Evolutionary conservation across 2,888 invertebrate genomes (phyloP), one percentile per base, ranked within the genome.

Genomic region (Sphaeridia pumilis): DNA sequence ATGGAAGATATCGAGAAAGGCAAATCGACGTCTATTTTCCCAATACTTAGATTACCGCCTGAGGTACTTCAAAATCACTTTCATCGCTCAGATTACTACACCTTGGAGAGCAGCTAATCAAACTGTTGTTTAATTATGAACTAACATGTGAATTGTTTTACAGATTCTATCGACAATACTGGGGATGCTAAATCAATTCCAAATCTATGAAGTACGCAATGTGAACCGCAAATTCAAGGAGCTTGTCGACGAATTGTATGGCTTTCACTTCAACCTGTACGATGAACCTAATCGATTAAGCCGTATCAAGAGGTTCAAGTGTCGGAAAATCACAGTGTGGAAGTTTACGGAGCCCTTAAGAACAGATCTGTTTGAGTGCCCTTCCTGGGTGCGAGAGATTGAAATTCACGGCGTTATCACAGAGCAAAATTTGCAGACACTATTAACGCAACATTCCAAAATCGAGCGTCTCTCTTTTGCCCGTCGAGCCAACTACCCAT

Each of bases 401-500:
- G 57, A 59, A 49, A 51, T 62, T 22, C 56, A 58, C 24, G 62
- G 62, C 2, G 58, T 60, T 17, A 58, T 58, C 2, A 52, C 58
- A 14, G 54, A 57, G 26, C 52, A 54, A 38, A 62, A 60, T 49
- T 46, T 62, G n/a, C 54, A 57, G 35, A 56, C 53, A 28, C 35
- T 62, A 7, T 59, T 62, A 25, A 45, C 56, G 2, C 53, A 55
- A 5, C 35, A 56, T 14, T 50, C 51, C 5, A 62, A 58, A 31
- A 35, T 62, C 34, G 59, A 62, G 26, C 54, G 60, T 17, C 38
- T 60, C 12, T 56, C 56, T 25, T 50, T 62, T 26, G 58, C 55
- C 10, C 52, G 60, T 12, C 54, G 62, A 34, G 58, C 60, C 17
- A 60, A 58, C 35, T 60, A 60, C 35, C 62, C 62, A 0, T 60